Evolutionary conservation across 2,888 invertebrate genomes (phyloP).

Genomic region (Amphimallon solstitiale): DNA sequence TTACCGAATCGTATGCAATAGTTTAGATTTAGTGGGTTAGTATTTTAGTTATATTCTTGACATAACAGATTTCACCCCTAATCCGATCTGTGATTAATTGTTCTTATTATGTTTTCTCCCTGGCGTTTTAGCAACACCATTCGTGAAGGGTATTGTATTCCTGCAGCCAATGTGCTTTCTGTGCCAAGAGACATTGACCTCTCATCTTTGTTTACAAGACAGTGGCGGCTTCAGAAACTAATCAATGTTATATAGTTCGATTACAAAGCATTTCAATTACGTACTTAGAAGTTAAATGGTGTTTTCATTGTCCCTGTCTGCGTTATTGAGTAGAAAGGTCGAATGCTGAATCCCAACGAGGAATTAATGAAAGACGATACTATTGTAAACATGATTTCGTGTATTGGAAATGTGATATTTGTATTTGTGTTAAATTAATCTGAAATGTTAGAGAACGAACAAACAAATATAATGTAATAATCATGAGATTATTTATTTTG

Average conservation of each 20-base stretch:
- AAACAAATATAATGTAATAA: too few relatives aligned
- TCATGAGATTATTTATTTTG: too few relatives aligned
- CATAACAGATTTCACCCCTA: constrained; percentile 15
- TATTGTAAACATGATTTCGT: too few relatives aligned
- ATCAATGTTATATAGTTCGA: constrained; percentile 6
- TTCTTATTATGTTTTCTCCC: constrained; percentile 19
- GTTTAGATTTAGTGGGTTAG: constrained; percentile 1
- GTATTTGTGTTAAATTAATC: too few relatives aligned
- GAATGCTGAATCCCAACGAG: too few relatives aligned
- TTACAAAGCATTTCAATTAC: constrained; percentile 2
- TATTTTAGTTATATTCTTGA: constrained; percentile 5
- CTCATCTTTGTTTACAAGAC: constrained; percentile 10
- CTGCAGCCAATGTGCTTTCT: neutral
- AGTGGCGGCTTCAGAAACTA: constrained; percentile 7
- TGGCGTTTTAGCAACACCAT: constrained; percentile 6
- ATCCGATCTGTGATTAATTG: constrained; percentile 23
- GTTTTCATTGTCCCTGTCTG: neutral
- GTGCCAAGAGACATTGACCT: constrained; percentile 1
- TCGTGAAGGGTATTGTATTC: constrained; percentile 8
- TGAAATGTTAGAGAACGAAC: too few relatives aligned
- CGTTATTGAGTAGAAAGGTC: neutral
- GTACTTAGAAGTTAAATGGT: constrained; percentile 9
- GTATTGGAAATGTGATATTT: too few relatives aligned
- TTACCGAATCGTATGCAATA: neutral
- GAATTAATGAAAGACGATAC: too few relatives aligned